Evolutionary conservation across 2,888 invertebrate species (phyloP), one percentile per base, ranked within the genome.

Genomic region (Lordiphosa fenestrarum): DNA sequence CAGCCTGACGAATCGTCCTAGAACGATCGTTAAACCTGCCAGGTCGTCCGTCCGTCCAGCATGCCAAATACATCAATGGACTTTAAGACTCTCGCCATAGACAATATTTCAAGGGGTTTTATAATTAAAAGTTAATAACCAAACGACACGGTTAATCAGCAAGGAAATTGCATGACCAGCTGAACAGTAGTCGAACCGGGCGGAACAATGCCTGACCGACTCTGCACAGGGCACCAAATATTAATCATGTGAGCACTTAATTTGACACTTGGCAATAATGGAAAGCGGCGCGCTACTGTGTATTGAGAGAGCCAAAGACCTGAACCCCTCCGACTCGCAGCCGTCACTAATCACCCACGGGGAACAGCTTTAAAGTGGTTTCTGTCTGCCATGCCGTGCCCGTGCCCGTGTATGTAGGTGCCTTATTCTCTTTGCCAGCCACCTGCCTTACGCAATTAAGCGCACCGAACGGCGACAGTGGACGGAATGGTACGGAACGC

Each of bases 381-480:
- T 73, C 77, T 69, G 54, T 65, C 53, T 56, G 49, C 52, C 40
- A 13, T 30, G 38, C 52, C 40, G 25, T 30, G 38, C 15, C 7
- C 1, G 15, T 15, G 15, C 2, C n/a, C n/a, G 2, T 38, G 38
- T 25, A 44, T 67, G 49, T 68, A 69, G 66, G 74, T 82, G 71
- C 77, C 69, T 73, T 73, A 82, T 77, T 75, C 78, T 70, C 62
- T 63, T 69, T 50, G 49, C 23, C 75, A 81, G 81, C 84, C 81
- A 81, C 81, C 81, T 81, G 81, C 81, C 84, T 81, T 81, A 81
- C 81, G 81, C 84, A 81, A 81, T 84, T 81, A 81, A 81, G 83
- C 72, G 67, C 35, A 55, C 70, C 62, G 66, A 69, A 69, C 61
- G 64, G 64, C 58, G 51, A 55, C 61, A 52, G 46, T 35, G 50